Conservation (phyloP, 2,888 invertebrate genomes). For the Pyrgus malvae region DNA sequence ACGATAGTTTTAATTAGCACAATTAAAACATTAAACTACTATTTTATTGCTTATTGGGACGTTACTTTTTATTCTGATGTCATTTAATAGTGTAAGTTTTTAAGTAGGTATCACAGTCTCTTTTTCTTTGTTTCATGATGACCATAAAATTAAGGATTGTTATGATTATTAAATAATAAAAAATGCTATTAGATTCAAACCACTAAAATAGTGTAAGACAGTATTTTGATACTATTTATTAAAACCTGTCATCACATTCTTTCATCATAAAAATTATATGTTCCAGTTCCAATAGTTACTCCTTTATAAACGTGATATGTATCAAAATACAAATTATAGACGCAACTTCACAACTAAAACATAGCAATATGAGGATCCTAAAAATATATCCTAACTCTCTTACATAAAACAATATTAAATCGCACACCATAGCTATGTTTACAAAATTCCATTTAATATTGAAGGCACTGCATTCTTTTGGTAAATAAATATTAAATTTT, state of each 20-base stretch:
- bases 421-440: constrained; percentile 39
- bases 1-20: too few relatives aligned
- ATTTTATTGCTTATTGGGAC: not conserved
- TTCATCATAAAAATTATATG: constrained; percentile 20
- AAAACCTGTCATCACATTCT: constrained; percentile 26
- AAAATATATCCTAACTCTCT: constrained; percentile 23
- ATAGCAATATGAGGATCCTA: constrained; percentile 13
- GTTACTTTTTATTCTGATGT: not conserved
- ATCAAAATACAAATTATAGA: constrained; percentile 39
- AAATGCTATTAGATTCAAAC: not conserved
- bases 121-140: too few relatives aligned
- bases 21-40: not conserved
- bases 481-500: constrained; percentile 40
- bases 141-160: constrained; percentile 10
- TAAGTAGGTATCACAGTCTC: constrained; percentile 18
- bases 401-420: constrained; percentile 30
- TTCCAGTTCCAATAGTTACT: not conserved
- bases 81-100: not conserved
- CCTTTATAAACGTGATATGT: constrained; percentile 39
- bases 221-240: constrained; percentile 30
- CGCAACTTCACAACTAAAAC: constrained; percentile 11
- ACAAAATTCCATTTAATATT: constrained; percentile 52
- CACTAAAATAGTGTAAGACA: constrained; percentile 30
- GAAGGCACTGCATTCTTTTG: constrained; percentile 71
- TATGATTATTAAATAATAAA: not conserved